Conservation (phyloP, 2,888 invertebrate species). For the Macrostomum cliftonense region DNA sequence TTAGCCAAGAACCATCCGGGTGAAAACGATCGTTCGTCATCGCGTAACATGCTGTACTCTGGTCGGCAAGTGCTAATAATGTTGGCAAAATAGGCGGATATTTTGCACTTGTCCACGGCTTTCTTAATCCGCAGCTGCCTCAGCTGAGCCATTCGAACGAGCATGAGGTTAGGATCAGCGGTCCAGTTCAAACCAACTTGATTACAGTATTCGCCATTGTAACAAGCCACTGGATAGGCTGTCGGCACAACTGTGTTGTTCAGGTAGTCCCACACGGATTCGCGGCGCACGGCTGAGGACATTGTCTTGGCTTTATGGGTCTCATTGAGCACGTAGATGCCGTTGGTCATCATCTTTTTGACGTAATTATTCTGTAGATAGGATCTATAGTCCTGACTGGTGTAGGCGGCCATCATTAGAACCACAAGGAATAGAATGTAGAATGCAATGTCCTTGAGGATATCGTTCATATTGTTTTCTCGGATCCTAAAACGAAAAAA, state of each 20-base stretch:
- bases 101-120: no score
- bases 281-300: no score
- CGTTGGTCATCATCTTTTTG: no score
- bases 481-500: slow-evolving; percentile 13
- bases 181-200: neutral
- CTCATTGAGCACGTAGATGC: no score
- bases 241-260: slow-evolving; percentile 13
- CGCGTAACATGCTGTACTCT: neutral
- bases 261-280: slow-evolving; percentile 7
- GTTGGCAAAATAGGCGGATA: no score
- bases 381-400: slow-evolving; percentile 17
- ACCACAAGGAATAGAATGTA: slow-evolving; percentile 19
- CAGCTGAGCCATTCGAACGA: slow-evolving; percentile 1
- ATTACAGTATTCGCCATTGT: slow-evolving; percentile 7
- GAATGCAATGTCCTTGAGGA: slow-evolving; percentile 17
- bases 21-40: neutral
- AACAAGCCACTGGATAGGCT: slow-evolving; percentile 12
- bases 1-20: slow-evolving; percentile 1
- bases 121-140: slow-evolving; percentile 4
- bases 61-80: slow-evolving; percentile 1
- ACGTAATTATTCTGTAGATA: slow-evolving; percentile 11
- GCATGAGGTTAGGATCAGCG: slow-evolving; percentile 1
- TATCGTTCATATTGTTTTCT: slow-evolving; percentile 17
- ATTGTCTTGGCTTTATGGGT: no score
- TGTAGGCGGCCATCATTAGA: slow-evolving; percentile 18